These are phyloP conservation scores for Mylabris phalerata DNA, from an alignment of 1,140 invertebrate species.

Conservation along the genomic window DNA sequence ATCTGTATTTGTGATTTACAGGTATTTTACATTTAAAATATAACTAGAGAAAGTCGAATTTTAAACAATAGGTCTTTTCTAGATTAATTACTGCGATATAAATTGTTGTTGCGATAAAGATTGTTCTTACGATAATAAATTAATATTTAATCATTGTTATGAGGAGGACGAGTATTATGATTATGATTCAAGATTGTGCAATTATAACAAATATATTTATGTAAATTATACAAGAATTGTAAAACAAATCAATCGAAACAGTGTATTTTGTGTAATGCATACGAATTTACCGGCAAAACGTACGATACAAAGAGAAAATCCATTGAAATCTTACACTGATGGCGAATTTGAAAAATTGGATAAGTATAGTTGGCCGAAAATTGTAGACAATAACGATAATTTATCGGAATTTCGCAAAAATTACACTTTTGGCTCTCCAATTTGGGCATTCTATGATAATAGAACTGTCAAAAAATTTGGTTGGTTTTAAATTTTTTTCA, in stretches of 20 bases:
- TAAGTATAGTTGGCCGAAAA: constrained; percentile 23
- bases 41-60: background rate
- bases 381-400: background rate
- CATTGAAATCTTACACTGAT: background rate
- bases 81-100: constrained; percentile 59
- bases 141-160: constrained; percentile 51
- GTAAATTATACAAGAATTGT: constrained; percentile 44
- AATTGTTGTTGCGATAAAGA: constrained; percentile 72
- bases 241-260: constrained; percentile 39
- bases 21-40: constrained; percentile 32
- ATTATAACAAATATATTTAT: constrained; percentile 41
- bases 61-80: constrained; percentile 1
- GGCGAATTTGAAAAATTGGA: constrained; percentile 10
- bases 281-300: constrained; percentile 48
- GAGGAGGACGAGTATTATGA: constrained; percentile 19
- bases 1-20: constrained; percentile 47
- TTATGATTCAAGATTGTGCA: constrained; percentile 41
- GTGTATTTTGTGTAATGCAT: constrained; percentile 53
- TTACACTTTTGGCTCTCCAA: constrained; percentile 20
- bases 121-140: constrained; percentile 50
- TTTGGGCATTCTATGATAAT: constrained; percentile 19
- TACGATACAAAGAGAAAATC: constrained; percentile 29
- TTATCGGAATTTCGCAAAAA: constrained; percentile 3
- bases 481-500: constrained; percentile 11
- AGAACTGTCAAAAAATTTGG: constrained; percentile 8